Percentiles rank a stretch among this genome's conserved stretches.
These are phyloP conservation scores for Pelmatolapia mariae DNA, from an alignment of 2,113 vertebrate species.

Conservation along the genomic window DNA sequence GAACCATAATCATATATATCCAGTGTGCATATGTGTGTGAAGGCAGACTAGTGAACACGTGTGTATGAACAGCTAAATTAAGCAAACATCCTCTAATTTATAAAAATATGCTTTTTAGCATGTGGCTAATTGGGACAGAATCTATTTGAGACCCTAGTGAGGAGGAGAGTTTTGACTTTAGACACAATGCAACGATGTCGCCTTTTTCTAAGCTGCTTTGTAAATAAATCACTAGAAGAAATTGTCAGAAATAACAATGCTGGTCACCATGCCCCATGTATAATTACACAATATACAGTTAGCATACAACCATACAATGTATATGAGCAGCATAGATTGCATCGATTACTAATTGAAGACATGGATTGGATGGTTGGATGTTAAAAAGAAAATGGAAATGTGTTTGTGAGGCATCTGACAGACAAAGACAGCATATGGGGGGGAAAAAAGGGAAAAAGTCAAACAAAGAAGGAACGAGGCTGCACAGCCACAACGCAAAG, in stretches of 20 bases:
- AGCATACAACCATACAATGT: not conserved
- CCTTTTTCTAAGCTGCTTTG: not conserved
- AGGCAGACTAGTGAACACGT: not conserved
- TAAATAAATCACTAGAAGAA: not conserved
- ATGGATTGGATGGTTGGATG: not conserved
- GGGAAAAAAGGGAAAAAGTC: not conserved
- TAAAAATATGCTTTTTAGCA: not conserved
- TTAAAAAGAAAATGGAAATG: not conserved
- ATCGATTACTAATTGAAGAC: not conserved
- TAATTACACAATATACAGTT: not conserved
- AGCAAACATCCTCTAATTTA: not conserved
- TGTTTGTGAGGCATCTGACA: not conserved
- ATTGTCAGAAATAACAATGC: not conserved
- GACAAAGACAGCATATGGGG: not conserved
- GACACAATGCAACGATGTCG: not conserved
- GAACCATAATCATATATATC: not conserved
- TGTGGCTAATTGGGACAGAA: not conserved
- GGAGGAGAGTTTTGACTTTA: not conserved
- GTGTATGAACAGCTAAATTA: not conserved
- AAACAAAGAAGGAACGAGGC: constrained; percentile 1
- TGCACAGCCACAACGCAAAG: not conserved
- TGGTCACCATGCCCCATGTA: not conserved
- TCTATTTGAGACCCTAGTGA: not conserved
- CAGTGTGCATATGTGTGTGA: not conserved
- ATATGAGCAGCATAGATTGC: not conserved